Percentiles rank a stretch among this genome's conserved stretches.
Evolutionary conservation across 2,888 invertebrate genomes (phyloP).

Genomic region (Cynaeus angustus): DNA sequence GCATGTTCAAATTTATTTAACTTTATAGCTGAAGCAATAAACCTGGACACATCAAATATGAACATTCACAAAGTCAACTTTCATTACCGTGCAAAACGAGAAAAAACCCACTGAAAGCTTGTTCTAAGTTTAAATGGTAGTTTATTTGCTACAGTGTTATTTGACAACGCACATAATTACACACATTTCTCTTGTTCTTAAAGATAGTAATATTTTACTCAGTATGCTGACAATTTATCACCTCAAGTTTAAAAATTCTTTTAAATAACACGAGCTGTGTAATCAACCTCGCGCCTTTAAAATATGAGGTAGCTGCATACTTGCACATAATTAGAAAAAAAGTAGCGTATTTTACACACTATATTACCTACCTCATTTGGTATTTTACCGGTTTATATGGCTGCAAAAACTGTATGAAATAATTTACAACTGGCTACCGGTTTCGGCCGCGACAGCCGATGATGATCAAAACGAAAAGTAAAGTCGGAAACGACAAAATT

Average conservation of each 20-base stretch:
- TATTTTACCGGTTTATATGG: slow-evolving; percentile 6
- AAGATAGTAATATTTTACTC: no score
- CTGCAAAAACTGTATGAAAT: slow-evolving; percentile 5
- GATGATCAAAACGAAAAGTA: not conserved
- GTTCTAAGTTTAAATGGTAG: no score
- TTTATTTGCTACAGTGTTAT: no score
- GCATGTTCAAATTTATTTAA: no score
- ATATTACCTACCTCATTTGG: not conserved
- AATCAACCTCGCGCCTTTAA: slow-evolving; percentile 4
- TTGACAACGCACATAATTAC: no score
- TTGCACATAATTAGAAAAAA: slow-evolving; percentile 1
- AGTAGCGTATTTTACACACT: not conserved
- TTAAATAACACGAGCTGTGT: not conserved
- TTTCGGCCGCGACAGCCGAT: not conserved
- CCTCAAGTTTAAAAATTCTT: not conserved
- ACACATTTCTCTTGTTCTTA: no score
- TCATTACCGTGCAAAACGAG: no score
- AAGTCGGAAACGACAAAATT: not conserved
- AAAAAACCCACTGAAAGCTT: no score
- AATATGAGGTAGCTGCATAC: slow-evolving; percentile 8
- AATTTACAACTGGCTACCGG: slow-evolving; percentile 8
- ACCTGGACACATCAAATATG: no score
- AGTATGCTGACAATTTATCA: not conserved
- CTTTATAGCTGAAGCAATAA: no score
- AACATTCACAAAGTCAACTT: no score